Evolutionary conservation across 2,888 invertebrate species (phyloP).

Genomic region (Lumbricus terrestris): DNA sequence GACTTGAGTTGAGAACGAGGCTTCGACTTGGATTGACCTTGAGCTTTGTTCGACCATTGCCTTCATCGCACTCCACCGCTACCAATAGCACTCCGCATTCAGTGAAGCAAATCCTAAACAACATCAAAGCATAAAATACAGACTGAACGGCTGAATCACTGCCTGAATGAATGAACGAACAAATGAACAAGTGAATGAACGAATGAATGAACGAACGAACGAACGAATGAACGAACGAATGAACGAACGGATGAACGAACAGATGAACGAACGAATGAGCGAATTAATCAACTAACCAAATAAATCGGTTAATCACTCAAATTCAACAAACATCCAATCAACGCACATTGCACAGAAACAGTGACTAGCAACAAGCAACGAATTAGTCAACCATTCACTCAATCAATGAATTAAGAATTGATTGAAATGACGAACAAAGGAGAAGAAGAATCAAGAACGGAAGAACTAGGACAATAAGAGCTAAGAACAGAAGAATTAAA

Average conservation of each 20-base stretch:
- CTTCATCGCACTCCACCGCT: slow-evolving; percentile 24
- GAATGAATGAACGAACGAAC: not conserved
- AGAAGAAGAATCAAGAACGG: no score
- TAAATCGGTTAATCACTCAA: no score
- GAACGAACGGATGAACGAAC: no score
- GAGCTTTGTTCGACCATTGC: slow-evolving; percentile 15
- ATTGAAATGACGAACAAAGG: not conserved
- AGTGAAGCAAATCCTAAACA: slow-evolving; percentile 34
- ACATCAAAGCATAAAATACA: not conserved
- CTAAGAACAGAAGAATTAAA: no score
- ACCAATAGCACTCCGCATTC: slow-evolving; percentile 34
- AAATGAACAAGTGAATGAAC: no score
- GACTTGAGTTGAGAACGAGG: slow-evolving; percentile 24
- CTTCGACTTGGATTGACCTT: slow-evolving; percentile 34
- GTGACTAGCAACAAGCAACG: no score
- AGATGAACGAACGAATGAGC: no score
- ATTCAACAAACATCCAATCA: no score
- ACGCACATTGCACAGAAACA: no score
- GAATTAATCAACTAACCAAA: no score
- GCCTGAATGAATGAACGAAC: no score
- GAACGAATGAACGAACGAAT: not conserved
- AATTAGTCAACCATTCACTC: not conserved
- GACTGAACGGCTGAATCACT: not conserved
- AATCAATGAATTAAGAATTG: not conserved
- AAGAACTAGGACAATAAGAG: no score